Conservation (phyloP, 2,888 invertebrate species). For the Phalera bucephala region DNA sequence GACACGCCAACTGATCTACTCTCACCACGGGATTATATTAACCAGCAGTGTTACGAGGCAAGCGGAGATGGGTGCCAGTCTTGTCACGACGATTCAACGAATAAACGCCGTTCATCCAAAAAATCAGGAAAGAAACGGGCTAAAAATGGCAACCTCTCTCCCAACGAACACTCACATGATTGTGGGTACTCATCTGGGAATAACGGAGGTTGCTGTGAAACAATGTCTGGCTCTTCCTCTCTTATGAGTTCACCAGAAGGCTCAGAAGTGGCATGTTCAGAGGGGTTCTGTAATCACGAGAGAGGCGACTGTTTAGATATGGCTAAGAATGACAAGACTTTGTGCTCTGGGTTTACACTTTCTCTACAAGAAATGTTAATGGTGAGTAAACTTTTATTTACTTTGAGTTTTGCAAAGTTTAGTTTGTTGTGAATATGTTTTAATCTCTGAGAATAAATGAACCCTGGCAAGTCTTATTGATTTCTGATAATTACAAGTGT, state of each 20-base stretch:
- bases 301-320: conserved; percentile 73
- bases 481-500: too few relatives aligned
- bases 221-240: conserved; percentile 88
- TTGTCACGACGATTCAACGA: conserved; percentile 75
- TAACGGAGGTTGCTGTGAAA: conserved; percentile 87
- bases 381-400: conserved; percentile 79
- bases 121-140: conserved; percentile 59
- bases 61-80: conserved; percentile 61
- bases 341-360: conserved; percentile 80
- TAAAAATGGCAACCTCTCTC: conserved; percentile 83
- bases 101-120: conserved; percentile 62
- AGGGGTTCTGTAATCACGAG: conserved; percentile 93
- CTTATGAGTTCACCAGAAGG: conserved; percentile 94
- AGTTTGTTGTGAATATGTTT: too few relatives aligned
- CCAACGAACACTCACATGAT: conserved; percentile 89
- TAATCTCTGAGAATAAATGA: too few relatives aligned
- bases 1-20: conserved; percentile 72
- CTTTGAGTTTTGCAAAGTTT: not conserved
- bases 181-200: conserved; percentile 95
- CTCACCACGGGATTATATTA: conserved; percentile 58
- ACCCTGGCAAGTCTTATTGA: too few relatives aligned
- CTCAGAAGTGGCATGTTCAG: conserved; percentile 94
- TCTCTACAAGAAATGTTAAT: conserved; percentile 91
- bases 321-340: conserved; percentile 63
- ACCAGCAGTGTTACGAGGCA: conserved; percentile 51